Conservation (phyloP, 2,888 invertebrate species). For the Cryptus armator region DNA sequence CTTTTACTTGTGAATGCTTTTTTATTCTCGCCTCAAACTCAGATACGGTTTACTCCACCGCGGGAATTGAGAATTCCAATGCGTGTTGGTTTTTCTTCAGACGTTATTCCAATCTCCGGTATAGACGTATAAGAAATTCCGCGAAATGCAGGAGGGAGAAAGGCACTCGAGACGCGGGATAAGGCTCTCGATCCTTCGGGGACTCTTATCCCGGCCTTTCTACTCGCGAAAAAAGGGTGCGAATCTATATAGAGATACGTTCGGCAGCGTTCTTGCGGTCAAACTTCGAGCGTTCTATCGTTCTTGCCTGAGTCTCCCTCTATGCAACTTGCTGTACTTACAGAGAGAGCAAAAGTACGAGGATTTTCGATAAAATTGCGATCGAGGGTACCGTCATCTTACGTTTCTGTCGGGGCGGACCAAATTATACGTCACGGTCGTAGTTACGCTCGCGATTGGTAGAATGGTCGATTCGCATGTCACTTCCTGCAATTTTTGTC, state of each 20-base stretch:
- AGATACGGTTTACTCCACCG: not conserved
- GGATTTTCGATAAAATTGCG: not conserved
- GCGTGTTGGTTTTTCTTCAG: not conserved
- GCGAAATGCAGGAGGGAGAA: not conserved
- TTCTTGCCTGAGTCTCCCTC: not conserved
- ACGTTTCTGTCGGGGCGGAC: not conserved
- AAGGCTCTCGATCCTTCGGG: not conserved
- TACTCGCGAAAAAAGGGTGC: not conserved
- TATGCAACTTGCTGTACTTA: not conserved
- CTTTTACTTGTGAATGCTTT: not conserved
- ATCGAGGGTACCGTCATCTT: not conserved
- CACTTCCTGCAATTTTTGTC: not conserved
- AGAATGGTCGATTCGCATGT: not conserved
- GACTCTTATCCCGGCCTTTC: conserved; percentile 9
- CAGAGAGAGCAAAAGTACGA: not conserved
- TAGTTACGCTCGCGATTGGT: not conserved
- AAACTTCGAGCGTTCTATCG: not conserved
- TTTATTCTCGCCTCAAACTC: not conserved
- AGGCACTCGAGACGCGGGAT: not conserved
- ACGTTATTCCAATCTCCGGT: not conserved
- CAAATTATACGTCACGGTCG: not conserved
- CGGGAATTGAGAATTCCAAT: conserved; percentile 8
- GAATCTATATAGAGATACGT: not conserved
- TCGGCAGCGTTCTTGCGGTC: not conserved
- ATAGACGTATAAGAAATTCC: not conserved